A percentile compares a stretch with the other conserved stretches of the same genome.
These are phyloP conservation scores for Cheirogaleus major DNA, from an alignment of 2,797 vertebrate species.

Conservation along the genomic window DNA sequence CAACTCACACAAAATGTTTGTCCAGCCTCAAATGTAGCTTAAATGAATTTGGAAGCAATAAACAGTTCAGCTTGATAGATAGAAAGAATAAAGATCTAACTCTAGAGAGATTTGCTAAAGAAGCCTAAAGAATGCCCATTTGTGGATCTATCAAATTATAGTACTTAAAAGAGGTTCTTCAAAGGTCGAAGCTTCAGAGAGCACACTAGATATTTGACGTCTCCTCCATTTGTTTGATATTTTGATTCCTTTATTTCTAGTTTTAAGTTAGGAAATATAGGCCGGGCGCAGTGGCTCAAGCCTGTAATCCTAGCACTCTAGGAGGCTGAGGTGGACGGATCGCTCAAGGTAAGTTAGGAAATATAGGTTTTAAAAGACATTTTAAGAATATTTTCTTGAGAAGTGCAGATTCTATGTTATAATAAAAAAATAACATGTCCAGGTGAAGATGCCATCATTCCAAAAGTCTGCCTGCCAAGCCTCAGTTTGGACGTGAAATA, in stretches of 20 bases:
- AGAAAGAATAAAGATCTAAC: not conserved
- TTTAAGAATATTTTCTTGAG: constrained; percentile 28
- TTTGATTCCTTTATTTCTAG: not conserved
- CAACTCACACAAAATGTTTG: not conserved
- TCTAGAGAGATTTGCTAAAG: not conserved
- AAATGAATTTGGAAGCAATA: not conserved
- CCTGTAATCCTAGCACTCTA: too few relatives aligned
- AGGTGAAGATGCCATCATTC: not conserved
- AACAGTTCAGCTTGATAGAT: not conserved
- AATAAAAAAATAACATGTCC: not conserved
- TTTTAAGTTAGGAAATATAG: constrained; percentile 10
- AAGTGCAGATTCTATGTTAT: not conserved
- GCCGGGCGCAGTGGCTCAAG: too few relatives aligned
- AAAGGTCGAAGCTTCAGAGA: not conserved
- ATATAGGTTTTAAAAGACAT: not conserved
- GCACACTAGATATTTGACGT: not conserved
- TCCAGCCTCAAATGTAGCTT: not conserved
- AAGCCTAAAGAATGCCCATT: not conserved
- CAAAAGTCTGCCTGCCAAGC: not conserved
- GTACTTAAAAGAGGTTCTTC: not conserved
- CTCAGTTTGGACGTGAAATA: not conserved
- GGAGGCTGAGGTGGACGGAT: too few relatives aligned
- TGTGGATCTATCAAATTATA: not conserved
- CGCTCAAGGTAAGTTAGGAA: not conserved
- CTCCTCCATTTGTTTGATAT: not conserved